These are phyloP conservation scores for Cephus pygmeus DNA, from an alignment of 2,888 invertebrate genomes.

Conservation along the genomic window DNA sequence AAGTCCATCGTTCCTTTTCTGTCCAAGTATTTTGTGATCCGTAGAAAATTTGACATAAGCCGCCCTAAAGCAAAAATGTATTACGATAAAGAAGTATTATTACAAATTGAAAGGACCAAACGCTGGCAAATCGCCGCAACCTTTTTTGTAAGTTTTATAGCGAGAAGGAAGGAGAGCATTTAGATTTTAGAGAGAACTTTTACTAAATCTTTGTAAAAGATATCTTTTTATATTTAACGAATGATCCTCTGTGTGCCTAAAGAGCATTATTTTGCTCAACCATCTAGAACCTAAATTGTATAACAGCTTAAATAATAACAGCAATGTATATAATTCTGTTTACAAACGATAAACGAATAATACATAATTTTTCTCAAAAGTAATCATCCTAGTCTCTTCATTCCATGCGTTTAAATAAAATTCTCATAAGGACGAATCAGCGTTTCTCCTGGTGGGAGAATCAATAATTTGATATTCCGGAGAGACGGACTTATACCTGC, in stretches of 20 bases:
- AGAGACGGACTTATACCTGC: background rate
- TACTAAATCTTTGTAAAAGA: conserved; percentile 16
- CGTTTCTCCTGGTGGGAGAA: background rate
- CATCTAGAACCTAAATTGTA: conserved; percentile 9
- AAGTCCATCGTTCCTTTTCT: background rate
- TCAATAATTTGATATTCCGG: background rate
- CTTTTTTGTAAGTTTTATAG: conserved; percentile 17
- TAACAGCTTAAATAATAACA: conserved; percentile 14
- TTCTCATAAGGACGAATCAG: background rate
- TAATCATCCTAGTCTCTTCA: background rate
- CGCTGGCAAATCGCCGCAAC: background rate
- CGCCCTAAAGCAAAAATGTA: conserved; percentile 1
- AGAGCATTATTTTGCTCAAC: conserved; percentile 18
- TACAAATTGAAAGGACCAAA: background rate
- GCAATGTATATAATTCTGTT: background rate
- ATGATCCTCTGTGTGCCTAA: conserved; percentile 14
- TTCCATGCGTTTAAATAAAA: background rate
- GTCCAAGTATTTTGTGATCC: background rate
- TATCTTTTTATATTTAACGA: conserved; percentile 6
- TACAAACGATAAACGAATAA: conserved; percentile 3
- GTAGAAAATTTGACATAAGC: background rate
- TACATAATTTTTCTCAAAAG: conserved; percentile 3
- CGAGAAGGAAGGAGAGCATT: background rate
- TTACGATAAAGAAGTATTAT: conserved; percentile 9
- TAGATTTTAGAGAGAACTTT: conserved; percentile 11